These are phyloP conservation scores for Irena cyanogastra DNA, from an alignment of 2,113 vertebrate genomes.

Conservation along the genomic window DNA sequence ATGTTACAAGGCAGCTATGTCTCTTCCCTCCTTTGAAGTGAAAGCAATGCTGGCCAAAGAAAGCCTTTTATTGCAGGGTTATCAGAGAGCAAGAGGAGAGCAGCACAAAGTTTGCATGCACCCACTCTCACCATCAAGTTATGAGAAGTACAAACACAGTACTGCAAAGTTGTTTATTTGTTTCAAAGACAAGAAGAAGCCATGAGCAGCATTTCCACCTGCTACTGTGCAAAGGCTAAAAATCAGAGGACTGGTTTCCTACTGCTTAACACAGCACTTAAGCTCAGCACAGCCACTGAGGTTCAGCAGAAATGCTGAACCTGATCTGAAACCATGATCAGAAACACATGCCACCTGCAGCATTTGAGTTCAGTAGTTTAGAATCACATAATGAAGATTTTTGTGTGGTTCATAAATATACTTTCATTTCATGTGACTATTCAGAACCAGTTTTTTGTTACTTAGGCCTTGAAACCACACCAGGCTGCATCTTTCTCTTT, in stretches of 20 bases:
- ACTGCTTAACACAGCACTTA: not conserved
- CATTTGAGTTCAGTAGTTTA: fast-evolving
- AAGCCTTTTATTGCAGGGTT: not conserved
- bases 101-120: fast-evolving
- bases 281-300: not conserved
- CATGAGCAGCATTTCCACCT: not conserved
- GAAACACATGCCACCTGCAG: fast-evolving
- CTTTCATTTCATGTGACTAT: not conserved
- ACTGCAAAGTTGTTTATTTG: fast-evolving
- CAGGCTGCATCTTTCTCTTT: not conserved
- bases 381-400: fast-evolving
- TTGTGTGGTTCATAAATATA: not conserved
- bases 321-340: fast-evolving
- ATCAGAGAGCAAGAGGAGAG: not conserved
- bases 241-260: fast-evolving
- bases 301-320: not conserved
- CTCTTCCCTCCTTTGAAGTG: not conserved
- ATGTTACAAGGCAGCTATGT: not conserved
- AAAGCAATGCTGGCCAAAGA: not conserved
- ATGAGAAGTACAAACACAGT: fast-evolving
- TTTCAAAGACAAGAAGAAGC: not conserved
- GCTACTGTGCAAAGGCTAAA: not conserved
- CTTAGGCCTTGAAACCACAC: not conserved
- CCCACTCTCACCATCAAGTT: not conserved
- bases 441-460: not conserved